Percentiles rank a stretch among this genome's conserved stretches.
Conservation (phyloP, 1,140 invertebrate species). For the Goniozus legneri region DNA sequence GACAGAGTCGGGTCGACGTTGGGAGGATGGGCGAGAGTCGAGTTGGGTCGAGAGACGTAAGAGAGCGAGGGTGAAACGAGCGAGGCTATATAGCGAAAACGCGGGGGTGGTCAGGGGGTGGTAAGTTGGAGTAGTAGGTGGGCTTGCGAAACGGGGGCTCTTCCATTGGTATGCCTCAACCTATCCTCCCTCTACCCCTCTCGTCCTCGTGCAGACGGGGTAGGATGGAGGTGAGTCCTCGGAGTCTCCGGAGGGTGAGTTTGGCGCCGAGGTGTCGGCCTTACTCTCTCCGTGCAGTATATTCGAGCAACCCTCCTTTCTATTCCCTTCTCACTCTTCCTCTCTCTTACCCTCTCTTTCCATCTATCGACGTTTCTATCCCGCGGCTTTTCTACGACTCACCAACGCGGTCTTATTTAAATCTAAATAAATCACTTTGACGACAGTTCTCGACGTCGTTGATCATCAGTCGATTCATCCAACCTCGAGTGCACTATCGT, state of each 20-base stretch:
- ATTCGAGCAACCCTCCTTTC: background rate
- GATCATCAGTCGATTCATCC: slow-evolving; percentile 18
- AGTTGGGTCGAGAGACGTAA: slow-evolving; percentile 29
- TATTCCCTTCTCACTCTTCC: slow-evolving; percentile 11
- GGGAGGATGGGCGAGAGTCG: slow-evolving; percentile 10
- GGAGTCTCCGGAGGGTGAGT: slow-evolving; percentile 53
- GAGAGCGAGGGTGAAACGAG: slow-evolving; percentile 20
- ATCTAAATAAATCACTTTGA: slow-evolving; percentile 47
- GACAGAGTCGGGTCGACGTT: slow-evolving; percentile 9
- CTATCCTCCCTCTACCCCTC: too few relatives aligned
- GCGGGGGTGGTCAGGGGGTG: slow-evolving; percentile 12
- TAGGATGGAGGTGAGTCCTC: slow-evolving; percentile 50
- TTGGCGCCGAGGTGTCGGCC: slow-evolving; percentile 54
- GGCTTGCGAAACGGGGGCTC: slow-evolving; percentile 41
- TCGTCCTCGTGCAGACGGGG: slow-evolving; percentile 28
- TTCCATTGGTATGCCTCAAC: slow-evolving; percentile 41
- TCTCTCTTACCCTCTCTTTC: slow-evolving; percentile 15
- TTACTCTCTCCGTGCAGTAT: slow-evolving; percentile 14
- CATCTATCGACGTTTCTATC: slow-evolving; percentile 22
- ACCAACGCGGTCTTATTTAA: slow-evolving; percentile 22
- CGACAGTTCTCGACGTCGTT: slow-evolving; percentile 15
- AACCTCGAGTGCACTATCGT: too few relatives aligned
- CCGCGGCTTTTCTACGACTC: slow-evolving; percentile 7
- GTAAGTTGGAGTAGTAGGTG: slow-evolving; percentile 26
- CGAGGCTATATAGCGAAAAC: slow-evolving; percentile 14